Evolutionary conservation across 2,113 vertebrate genomes (phyloP), one percentile per base, ranked within the genome.

Genomic region (Sterna hirundo): DNA sequence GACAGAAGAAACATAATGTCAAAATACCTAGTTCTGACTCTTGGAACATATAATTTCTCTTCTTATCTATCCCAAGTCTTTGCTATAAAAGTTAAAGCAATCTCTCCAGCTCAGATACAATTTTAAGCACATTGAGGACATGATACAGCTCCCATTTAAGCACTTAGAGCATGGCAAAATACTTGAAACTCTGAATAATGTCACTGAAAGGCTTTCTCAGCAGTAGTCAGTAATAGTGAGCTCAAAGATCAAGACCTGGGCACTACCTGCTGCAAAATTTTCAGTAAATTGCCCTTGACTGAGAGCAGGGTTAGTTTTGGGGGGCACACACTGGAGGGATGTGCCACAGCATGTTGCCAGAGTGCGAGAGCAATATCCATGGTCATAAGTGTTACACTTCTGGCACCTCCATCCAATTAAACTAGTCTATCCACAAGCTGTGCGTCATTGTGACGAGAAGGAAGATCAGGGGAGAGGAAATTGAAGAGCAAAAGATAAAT

Each of bases 21-120:
- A 96, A 70, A 88, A 92, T 52, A 93, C n/a, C 88, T 62, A 75
- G 54, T 71, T 93, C 90, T 93, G 75, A 64, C 72, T 80, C 83
- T 51, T 44, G 14, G 64, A 95, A 93, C 20, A 32, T 32, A 14
- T 79, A 92, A 77, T 87, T 90, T 72, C 81, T 88, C 72, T 79
- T 90, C 44, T 93, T 87, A 85, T 36, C 44, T 87, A 66, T 15
- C 30, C 46, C 52, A 76, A 80, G 84, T 65, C 74, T 85, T 77
- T 1, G 1, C 52, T 76, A 8, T 27, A 23, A n/a, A 87, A 94
- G 70, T 65, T 72, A 91, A 83, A 89, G 66, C 77, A 91, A 91
- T 44, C 40, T 38, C 40, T 94, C 34, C 49, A 65, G 66, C 57
- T 89, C 74, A 79, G 78, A 76, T 26, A 52, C 36, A 49, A 49